Evolutionary conservation across 2,113 vertebrate species (phyloP).

Genomic region (Burhinus oedicnemus): DNA sequence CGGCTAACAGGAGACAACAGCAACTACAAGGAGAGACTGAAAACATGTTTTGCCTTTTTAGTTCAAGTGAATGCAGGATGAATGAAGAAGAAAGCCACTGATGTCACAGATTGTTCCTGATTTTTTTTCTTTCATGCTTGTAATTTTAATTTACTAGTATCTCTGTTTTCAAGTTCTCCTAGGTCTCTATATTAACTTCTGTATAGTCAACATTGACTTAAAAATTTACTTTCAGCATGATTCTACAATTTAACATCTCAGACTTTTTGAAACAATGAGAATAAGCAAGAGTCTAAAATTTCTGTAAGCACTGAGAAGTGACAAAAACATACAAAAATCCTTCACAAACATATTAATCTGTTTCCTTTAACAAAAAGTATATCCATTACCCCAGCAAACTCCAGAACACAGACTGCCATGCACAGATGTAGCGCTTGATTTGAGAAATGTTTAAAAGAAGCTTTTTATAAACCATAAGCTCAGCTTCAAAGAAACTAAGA

Average conservation of each 20-base stretch:
- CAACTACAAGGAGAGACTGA: not conserved
- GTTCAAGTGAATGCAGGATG: not conserved
- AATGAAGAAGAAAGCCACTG: not conserved
- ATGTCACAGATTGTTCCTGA: not conserved
- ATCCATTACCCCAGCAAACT: not conserved
- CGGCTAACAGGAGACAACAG: not conserved
- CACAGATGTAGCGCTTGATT: accelerated
- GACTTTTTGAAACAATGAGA: not conserved
- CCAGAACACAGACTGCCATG: not conserved
- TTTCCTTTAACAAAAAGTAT: not conserved
- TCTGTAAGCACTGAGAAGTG: not conserved
- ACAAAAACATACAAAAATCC: not conserved
- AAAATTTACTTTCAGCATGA: not conserved
- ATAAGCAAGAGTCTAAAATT: not conserved
- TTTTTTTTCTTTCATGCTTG: not conserved
- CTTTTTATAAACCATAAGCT: not conserved
- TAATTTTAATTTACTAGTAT: not conserved
- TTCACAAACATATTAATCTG: not conserved
- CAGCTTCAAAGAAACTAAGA: not conserved
- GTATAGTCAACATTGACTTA: not conserved
- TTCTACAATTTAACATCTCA: not conserved
- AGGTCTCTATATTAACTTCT: not conserved
- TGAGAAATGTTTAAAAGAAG: not conserved
- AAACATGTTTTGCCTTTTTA: not conserved
- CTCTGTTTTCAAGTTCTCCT: not conserved